Evolutionary conservation across 1,140 invertebrate species (phyloP).

Genomic region (Bradynema listronoti): DNA sequence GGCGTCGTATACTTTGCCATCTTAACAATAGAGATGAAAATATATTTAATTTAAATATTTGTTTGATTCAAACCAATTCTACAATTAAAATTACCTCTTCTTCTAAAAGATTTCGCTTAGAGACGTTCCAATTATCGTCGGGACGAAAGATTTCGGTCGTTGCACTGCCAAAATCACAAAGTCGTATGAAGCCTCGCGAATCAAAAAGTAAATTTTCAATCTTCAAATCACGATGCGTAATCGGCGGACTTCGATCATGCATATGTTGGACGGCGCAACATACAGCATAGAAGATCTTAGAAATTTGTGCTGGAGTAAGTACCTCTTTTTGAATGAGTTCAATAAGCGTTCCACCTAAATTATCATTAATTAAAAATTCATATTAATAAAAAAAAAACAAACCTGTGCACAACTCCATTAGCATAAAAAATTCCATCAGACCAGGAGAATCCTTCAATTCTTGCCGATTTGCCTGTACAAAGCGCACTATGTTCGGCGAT

Average conservation of each 20-base stretch:
- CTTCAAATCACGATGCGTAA: constrained; percentile 87
- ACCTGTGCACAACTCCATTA: constrained; percentile 51
- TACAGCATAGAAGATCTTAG: constrained; percentile 82
- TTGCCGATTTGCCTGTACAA: constrained; percentile 25
- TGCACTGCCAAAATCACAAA: constrained; percentile 97
- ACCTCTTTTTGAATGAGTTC: constrained; percentile 34
- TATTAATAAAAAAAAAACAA: constrained; percentile 8
- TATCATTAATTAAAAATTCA: no score
- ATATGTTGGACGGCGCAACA: constrained; percentile 82
- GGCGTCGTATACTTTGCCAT: constrained; percentile 66
- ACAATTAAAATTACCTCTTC: constrained; percentile 70
- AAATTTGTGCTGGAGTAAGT: constrained; percentile 61
- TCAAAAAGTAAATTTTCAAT: constrained; percentile 72
- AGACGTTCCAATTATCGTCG: constrained; percentile 80
- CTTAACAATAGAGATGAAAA: constrained; percentile 50
- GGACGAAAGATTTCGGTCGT: constrained; percentile 76
- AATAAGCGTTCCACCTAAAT: constrained; percentile 43
- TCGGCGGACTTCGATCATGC: constrained; percentile 78
- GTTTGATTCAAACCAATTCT: constrained; percentile 4
- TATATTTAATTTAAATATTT: neutral
- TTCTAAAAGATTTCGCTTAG: constrained; percentile 81
- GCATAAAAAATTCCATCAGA: constrained; percentile 42
- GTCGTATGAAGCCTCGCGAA: constrained; percentile 74
- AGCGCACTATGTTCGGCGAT: constrained; percentile 45
- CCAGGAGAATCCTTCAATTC: constrained; percentile 20